Evolutionary conservation across 2,888 invertebrate genomes (phyloP).

Genomic region (Acanthosepion esculentum): DNA sequence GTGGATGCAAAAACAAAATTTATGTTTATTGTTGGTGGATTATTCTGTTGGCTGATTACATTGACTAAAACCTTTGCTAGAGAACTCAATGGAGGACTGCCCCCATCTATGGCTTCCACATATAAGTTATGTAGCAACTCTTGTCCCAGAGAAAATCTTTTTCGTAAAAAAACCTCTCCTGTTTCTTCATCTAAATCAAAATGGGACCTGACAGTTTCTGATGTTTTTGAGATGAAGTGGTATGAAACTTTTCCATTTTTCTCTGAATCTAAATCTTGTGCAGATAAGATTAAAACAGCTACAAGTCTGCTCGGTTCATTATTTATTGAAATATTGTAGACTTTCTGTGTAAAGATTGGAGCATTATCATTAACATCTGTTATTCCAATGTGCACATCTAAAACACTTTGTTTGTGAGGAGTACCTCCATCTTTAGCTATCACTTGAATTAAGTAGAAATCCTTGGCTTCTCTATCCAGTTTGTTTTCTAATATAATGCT

Average conservation of each 20-base stretch:
- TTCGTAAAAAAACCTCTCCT: background rate
- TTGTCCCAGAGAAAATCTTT: background rate
- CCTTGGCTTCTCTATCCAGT: background rate
- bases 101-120: background rate
- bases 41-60: background rate
- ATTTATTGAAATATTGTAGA: background rate
- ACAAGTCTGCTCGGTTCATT: background rate
- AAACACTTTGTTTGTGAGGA: background rate
- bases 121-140: background rate
- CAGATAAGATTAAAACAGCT: background rate
- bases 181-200: background rate
- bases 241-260: conserved; percentile 15
- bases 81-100: background rate
- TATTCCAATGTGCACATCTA: background rate
- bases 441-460: background rate
- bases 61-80: background rate
- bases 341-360: background rate
- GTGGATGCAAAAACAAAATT: conserved; percentile 8
- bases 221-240: background rate
- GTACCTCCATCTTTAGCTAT: background rate
- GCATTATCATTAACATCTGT: conserved; percentile 22
- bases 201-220: background rate
- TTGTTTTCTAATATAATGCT: conserved; percentile 10
- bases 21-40: background rate
- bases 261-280: background rate